Conservation (phyloP, 2,888 invertebrate species). For the Agrypnus murinus region DNA sequence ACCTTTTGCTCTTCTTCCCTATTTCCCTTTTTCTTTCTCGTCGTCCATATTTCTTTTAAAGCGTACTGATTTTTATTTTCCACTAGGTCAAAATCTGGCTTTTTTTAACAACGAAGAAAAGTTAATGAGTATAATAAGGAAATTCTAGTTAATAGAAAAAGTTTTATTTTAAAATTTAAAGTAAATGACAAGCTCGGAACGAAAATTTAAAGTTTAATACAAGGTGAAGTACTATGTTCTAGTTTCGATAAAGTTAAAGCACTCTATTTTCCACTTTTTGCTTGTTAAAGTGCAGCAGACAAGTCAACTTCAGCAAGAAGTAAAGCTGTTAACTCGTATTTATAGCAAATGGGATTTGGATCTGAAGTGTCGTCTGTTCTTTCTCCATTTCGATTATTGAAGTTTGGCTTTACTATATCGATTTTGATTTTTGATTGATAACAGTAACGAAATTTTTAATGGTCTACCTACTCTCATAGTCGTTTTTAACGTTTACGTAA, state of each 20-base stretch:
- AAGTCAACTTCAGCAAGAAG: slow-evolving; percentile 5
- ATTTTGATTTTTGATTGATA: no score
- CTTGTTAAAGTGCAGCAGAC: slow-evolving; percentile 19
- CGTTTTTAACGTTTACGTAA: no score
- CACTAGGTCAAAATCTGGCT: neutral
- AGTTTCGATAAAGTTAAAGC: slow-evolving; percentile 18
- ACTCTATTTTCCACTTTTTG: slow-evolving; percentile 18
- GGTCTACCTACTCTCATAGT: no score
- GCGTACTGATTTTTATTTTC: neutral
- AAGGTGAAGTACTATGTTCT: neutral
- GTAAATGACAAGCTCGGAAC: neutral
- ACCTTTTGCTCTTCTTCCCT: slow-evolving; percentile 17
- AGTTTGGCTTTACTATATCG: no score
- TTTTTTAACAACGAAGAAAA: neutral
- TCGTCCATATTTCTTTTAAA: neutral
- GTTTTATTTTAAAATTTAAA: no score
- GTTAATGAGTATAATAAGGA: no score
- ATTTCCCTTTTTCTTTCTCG: neutral
- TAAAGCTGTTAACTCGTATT: slow-evolving; percentile 24
- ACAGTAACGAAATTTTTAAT: no score
- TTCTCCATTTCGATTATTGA: neutral
- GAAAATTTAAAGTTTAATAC: neutral
- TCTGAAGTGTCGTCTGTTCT: slow-evolving; percentile 12
- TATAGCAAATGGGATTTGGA: slow-evolving; percentile 28
- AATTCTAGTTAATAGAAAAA: no score